phyloP scores from a whole-genome alignment of 1,140 invertebrate species.

The Diprion similis region DNA sequence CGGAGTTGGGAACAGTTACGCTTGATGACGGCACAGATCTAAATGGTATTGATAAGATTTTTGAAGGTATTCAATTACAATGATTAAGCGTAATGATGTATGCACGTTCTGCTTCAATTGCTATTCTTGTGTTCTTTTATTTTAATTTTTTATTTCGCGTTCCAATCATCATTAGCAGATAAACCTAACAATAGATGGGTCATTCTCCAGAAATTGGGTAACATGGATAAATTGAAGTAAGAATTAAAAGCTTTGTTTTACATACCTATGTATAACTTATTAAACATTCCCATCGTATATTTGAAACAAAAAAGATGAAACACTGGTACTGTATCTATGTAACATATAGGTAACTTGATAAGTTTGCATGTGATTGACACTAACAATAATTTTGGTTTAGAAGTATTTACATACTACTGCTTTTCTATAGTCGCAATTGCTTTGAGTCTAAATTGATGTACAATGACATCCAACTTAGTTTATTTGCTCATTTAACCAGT shows the following conservation, averaged over 20 bases:
- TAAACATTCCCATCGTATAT: neutral
- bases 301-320: neutral
- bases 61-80: constrained; percentile 64
- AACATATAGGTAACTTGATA: neutral
- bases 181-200: constrained; percentile 40
- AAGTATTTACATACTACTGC: neutral
- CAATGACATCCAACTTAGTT: neutral
- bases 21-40: constrained; percentile 69
- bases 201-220: constrained; percentile 46
- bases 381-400: neutral
- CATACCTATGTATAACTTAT: neutral
- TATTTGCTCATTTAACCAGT: neutral
- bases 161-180: constrained; percentile 30
- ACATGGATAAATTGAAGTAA: neutral
- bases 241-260: neutral
- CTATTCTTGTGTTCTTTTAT: constrained; percentile 30
- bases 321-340: neutral
- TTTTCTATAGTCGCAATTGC: neutral
- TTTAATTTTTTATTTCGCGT: constrained; percentile 28
- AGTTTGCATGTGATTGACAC: neutral
- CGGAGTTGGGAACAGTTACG: constrained; percentile 51
- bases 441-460: neutral
- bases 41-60: constrained; percentile 74
- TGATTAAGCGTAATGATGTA: constrained; percentile 46
- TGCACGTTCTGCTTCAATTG: constrained; percentile 46